phyloP scores from a whole-genome alignment of 92 coral and sea anemone genomes.

The Parazoanthus darwini region DNA sequence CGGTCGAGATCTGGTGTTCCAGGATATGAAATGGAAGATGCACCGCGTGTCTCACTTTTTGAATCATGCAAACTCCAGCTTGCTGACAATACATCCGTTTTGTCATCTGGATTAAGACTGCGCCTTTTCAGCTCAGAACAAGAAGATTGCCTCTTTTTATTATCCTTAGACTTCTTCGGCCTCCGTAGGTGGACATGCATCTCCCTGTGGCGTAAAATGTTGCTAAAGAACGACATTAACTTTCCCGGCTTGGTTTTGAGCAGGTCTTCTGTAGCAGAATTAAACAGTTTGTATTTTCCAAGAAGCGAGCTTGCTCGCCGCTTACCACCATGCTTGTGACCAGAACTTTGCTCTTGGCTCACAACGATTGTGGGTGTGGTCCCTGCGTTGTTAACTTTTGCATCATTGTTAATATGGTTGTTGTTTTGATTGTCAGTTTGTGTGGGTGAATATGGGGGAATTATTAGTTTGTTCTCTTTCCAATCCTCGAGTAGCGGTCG shows the following conservation, averaged over 20 bases:
- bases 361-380: slow-evolving; percentile 31
- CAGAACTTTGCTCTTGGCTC: slow-evolving; percentile 25
- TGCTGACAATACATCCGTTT: neutral
- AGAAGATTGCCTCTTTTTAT: slow-evolving; percentile 26
- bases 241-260: slow-evolving; percentile 88
- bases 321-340: slow-evolving; percentile 58
- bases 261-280: slow-evolving; percentile 88
- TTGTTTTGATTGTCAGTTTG: slow-evolving; percentile 28
- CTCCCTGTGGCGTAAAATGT: slow-evolving; percentile 64
- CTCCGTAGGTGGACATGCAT: slow-evolving; percentile 20
- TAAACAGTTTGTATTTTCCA: slow-evolving; percentile 85
- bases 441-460: neutral
- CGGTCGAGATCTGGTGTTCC: slow-evolving; percentile 9
- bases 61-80: slow-evolving; percentile 16
- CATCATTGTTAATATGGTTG: slow-evolving; percentile 17
- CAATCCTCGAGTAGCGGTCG: slow-evolving; percentile 54
- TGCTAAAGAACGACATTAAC: slow-evolving; percentile 83
- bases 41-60: neutral
- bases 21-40: neutral
- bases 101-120: slow-evolving; percentile 23
- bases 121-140: slow-evolving; percentile 15
- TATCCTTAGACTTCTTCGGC: slow-evolving; percentile 22
- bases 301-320: slow-evolving; percentile 72
- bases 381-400: neutral
- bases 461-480: neutral